Evolutionary conservation across 2,113 vertebrate species (phyloP).

Genomic region (Phalacrocorax aristotelis): DNA sequence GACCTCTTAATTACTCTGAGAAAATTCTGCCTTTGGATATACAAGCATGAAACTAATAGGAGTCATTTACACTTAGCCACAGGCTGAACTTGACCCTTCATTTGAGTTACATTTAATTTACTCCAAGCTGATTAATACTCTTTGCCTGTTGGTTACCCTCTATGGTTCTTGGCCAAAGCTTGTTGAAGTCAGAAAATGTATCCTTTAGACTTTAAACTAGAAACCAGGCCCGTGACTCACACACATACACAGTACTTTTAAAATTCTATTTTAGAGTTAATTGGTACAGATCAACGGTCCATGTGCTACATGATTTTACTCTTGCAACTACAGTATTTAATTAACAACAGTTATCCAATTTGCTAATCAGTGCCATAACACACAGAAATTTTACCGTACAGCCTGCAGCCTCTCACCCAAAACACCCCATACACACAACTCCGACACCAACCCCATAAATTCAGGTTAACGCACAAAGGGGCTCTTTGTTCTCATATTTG

Average conservation of each 20-base stretch:
- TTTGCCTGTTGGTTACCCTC: neutral
- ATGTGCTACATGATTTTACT: neutral
- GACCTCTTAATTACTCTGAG: slow-evolving; percentile 14
- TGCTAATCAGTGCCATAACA: neutral
- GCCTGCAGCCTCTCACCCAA: neutral
- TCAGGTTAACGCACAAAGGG: neutral
- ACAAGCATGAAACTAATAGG: neutral
- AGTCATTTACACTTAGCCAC: neutral
- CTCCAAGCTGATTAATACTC: neutral
- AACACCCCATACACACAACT: neutral
- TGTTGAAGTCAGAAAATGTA: neutral
- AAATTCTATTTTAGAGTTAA: neutral
- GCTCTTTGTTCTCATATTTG: neutral
- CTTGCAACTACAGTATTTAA: neutral
- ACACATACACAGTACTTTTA: neutral
- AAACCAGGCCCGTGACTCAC: neutral
- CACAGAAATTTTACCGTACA: neutral
- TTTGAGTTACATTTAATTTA: slow-evolving; percentile 2
- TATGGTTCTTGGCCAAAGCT: neutral
- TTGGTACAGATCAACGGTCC: neutral
- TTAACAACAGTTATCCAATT: neutral
- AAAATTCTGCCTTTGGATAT: slow-evolving; percentile 17
- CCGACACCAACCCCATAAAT: neutral
- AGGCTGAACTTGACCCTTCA: slow-evolving; percentile 6
- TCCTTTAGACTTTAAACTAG: neutral